A percentile compares a stretch with the other conserved stretches of the same genome.
Conservation (phyloP, 2,113 vertebrate genomes). For the Tangachromis dhanisi region DNA sequence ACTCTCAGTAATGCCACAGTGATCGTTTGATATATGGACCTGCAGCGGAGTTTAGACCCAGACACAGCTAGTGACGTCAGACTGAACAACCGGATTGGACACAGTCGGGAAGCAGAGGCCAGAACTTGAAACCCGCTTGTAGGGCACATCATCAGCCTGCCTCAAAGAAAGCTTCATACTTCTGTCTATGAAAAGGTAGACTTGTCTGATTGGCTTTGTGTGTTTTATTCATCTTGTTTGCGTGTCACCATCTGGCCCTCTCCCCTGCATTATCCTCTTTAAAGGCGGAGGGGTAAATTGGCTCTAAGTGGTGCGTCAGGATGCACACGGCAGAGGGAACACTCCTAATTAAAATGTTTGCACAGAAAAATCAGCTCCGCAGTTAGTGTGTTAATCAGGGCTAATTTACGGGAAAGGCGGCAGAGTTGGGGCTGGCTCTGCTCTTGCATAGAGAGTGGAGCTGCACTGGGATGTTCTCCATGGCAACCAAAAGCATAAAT, state of each 20-base stretch:
- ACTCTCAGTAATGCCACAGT: too few species aligned
- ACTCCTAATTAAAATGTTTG: conserved; percentile 75
- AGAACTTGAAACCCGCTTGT: background rate
- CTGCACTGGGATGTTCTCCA: conserved; percentile 52
- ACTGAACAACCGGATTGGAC: too few species aligned
- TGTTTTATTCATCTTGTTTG: conserved; percentile 34
- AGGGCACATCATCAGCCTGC: background rate
- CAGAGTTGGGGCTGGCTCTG: conserved; percentile 2
- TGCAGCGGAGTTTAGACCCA: too few species aligned
- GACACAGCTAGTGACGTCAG: too few species aligned
- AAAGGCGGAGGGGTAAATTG: conserved; percentile 58
- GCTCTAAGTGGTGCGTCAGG: conserved; percentile 65
- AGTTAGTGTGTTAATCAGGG: conserved; percentile 71
- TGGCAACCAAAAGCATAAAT: conserved; percentile 50
- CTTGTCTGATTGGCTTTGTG: background rate
- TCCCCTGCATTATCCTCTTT: conserved; percentile 51
- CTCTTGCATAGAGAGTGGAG: background rate
- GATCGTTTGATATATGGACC: too few species aligned
- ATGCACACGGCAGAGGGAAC: conserved; percentile 67
- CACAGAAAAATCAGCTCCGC: conserved; percentile 69
- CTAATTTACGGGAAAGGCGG: conserved; percentile 62
- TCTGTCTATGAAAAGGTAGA: conserved; percentile 18
- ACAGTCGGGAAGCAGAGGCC: background rate
- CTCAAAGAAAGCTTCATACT: background rate
- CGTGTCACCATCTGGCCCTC: conserved; percentile 59